Base-by-base conservation (phyloP, 2,113 vertebrate species). In the Psophia crepitans region DNA sequence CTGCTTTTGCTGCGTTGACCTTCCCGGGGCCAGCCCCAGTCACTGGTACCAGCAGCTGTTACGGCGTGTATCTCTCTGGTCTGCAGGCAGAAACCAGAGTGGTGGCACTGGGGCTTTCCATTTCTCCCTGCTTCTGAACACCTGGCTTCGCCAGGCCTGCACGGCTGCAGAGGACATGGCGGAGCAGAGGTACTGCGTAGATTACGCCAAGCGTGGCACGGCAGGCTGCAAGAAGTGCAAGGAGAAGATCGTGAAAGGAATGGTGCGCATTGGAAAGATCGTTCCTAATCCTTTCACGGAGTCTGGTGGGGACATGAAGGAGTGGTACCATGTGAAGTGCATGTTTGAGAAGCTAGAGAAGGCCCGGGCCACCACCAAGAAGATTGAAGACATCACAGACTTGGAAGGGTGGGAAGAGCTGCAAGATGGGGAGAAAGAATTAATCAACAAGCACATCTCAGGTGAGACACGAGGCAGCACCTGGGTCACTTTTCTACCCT, bases 201-300 rank as follows among this genome's bases (percentile, higher is more conserved):
- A 99, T 90, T 99, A 99, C 2, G 99, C 99, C 96, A 99, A 99
- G 90, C 98, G 99, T 0, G 99, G 99, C 82, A 99, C 99, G 0
- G 99, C 99, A 0, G 99, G 99, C 53, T 99, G 99, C 95, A 99
- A 99, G 95, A 99, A 99, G 56, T 99, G 99, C 98, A 99, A 99
- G 92, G 99, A 99, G 92, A 99, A 99, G 96, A 99, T 99, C 24
- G 96, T 97, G 60, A 99, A 99, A 91, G 99, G 99, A 0, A 58
- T 99, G n/a, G 98, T 99, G 53, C 98, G 99, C 35, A 99, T 99
- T 1, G 99, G 99, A 43, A 99, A 99, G 96, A 96, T 99, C 0
- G 99, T 99, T 9, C 99, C 99, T 18, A 99, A 99, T 60, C 99
- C 99, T 13, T 99, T 99, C 97, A 99, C 99, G 5, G 99, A 99